A percentile compares a stretch with the other conserved stretches of the same genome.
Evolutionary conservation across 2,888 invertebrate genomes (phyloP).

Genomic region (Subacronicta megacephala): DNA sequence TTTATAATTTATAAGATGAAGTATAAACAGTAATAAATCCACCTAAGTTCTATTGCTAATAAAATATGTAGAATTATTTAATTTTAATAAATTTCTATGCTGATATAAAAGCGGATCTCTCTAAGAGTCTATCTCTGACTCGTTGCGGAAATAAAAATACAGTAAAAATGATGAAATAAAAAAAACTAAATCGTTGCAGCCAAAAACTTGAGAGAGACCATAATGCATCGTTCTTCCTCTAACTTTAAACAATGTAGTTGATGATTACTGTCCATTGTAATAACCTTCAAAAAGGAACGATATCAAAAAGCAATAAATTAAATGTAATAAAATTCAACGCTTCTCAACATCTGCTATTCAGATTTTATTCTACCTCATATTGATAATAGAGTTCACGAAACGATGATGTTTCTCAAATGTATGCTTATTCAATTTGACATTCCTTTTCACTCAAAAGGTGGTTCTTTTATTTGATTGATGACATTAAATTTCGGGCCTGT

Average conservation of each 20-base stretch:
- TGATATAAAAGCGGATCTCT: no score
- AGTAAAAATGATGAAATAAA: no score
- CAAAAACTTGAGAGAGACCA: no score
- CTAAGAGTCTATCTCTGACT: no score
- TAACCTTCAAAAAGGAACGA: slow-evolving; percentile 1
- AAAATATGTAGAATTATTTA: no score
- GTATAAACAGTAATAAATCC: no score
- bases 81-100: no score
- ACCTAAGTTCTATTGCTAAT: no score
- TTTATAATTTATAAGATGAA: no score
- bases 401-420: slow-evolving; percentile 44
- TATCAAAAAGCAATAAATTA: slow-evolving; percentile 21
- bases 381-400: slow-evolving; percentile 45
- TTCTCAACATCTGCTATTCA: slow-evolving; percentile 34
- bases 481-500: slow-evolving; percentile 12
- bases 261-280: not conserved
- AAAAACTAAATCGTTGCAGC: no score
- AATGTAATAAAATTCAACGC: slow-evolving; percentile 28
- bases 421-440: slow-evolving; percentile 58
- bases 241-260: not conserved
- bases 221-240: not conserved
- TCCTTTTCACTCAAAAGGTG: slow-evolving; percentile 36
- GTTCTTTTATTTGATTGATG: slow-evolving; percentile 51
- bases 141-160: no score
- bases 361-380: slow-evolving; percentile 44